Evolutionary conservation across 2,888 invertebrate genomes (phyloP).

Genomic region (Apodemia mormo): DNA sequence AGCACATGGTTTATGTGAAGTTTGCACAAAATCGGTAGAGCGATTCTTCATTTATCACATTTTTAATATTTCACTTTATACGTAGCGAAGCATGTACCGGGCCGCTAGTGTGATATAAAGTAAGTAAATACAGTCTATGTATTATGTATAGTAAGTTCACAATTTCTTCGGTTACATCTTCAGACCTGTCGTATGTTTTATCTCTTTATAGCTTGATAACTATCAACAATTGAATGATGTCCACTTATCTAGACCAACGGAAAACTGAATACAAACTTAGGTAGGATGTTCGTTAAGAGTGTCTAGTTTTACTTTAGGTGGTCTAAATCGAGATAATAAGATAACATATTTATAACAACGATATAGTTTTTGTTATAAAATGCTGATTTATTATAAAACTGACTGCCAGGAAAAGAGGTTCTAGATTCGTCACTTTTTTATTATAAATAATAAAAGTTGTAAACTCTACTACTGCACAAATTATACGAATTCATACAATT

Average conservation of each 20-base stretch:
- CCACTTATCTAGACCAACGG: slow-evolving; percentile 35
- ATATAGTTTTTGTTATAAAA: neutral
- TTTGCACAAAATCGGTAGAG: no score
- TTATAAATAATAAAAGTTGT: no score
- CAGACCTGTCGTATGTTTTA: neutral
- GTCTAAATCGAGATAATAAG: slow-evolving; percentile 19
- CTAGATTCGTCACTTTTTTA: neutral
- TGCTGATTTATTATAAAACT: neutral
- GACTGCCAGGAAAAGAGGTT: neutral
- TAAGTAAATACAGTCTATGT: no score
- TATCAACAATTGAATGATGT: slow-evolving; percentile 28
- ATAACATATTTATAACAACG: neutral
- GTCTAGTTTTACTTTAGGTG: slow-evolving; percentile 33
- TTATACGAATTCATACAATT: no score
- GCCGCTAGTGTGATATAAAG: no score
- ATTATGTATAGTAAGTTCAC: neutral
- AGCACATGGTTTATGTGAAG: no score
- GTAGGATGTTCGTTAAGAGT: slow-evolving; percentile 30
- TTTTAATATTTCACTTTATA: no score
- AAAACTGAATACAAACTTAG: slow-evolving; percentile 38
- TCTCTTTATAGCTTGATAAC: slow-evolving; percentile 10
- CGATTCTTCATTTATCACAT: no score
- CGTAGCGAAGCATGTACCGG: no score
- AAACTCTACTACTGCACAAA: no score
- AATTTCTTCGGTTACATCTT: slow-evolving; percentile 16